Base-by-base conservation (phyloP, 2,888 invertebrate genomes). In the Agrilus biguttatus region DNA sequence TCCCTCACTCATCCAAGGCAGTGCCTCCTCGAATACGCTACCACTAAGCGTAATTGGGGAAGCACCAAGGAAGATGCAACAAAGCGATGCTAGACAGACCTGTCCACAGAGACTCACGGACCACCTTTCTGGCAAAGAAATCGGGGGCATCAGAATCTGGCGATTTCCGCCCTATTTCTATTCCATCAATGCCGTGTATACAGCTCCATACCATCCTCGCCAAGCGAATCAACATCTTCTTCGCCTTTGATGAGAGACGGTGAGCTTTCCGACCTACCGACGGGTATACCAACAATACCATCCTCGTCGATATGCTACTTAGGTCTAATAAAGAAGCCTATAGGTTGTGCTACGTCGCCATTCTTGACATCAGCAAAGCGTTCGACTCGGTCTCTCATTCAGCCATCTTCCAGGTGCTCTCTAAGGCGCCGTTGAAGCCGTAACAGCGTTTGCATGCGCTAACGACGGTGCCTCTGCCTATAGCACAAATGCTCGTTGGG, bases 271-370 rank as follows among this genome's bases (percentile, higher is more conserved):
- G 55, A 37, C 40, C 48, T 39, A 52, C 53, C 14, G 59, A 59
- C 42, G 58, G 59, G 36, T 52, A 52, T 5, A 45, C 56, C 17
- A 55, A 59, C 33, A 58, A 58, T 28, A 46, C 54, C 12, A 50
- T 51, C 6, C 36, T 47, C 17, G 40, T 53, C 6, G 37, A 54
- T 50, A 42, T 51, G 50, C 36, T 55, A 50, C 41, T 55, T 51
- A 5, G 39, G 32, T 10, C 8, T 2, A 10, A 10, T 10, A 28
- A 28, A 5, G 28, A 28, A 10, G 10, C 2, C 1, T 28, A 5
- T 28, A 28, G 10, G 4, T 28, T 10, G 2, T 28, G 28, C 4
- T 28, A 28, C 28, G 28, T 28, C 28, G 28, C 28, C 8, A 10
- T 28, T 10, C 28, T 28, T 5, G 28, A 28, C 10, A 10, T 28